phyloP scores from a whole-genome alignment of 2,888 invertebrate genomes.

The Amphipoea lucens region DNA sequence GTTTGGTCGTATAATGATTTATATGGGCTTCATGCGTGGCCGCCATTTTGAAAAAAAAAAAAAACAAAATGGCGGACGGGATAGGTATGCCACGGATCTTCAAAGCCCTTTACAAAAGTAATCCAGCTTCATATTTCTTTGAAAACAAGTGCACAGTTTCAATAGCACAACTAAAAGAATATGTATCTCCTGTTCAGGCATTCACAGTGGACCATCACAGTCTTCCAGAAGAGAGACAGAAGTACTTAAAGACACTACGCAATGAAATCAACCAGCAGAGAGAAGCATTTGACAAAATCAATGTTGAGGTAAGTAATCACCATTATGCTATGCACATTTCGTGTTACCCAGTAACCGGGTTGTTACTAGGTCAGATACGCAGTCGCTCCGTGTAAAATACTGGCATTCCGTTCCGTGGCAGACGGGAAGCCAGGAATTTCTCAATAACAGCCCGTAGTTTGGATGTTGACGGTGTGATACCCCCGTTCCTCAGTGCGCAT shows the following conservation, averaged over 20 bases:
- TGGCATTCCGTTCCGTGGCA: not conserved
- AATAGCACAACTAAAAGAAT: not conserved
- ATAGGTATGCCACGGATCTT: too few species aligned
- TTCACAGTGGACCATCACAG: slow-evolving; percentile 90
- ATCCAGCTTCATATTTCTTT: not conserved
- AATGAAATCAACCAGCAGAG: slow-evolving; percentile 92
- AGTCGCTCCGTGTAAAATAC: not conserved
- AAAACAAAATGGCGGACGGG: too few species aligned
- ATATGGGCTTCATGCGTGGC: too few species aligned
- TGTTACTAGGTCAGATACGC: not conserved
- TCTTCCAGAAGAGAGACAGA: slow-evolving; percentile 89
- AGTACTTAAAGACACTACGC: slow-evolving; percentile 88
- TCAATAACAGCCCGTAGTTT: too few species aligned
- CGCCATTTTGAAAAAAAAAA: too few species aligned
- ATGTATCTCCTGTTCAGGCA: slow-evolving; percentile 78
- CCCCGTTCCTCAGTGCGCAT: too few species aligned
- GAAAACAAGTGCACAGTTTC: not conserved
- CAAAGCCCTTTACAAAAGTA: too few species aligned
- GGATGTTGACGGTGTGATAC: too few species aligned
- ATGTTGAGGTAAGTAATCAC: slow-evolving; percentile 90
- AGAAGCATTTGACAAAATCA: slow-evolving; percentile 92
- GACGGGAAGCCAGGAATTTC: too few species aligned
- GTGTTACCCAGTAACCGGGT: not conserved
- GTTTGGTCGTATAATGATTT: too few species aligned
- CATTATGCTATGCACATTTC: not conserved